These are phyloP conservation scores for Tipula confusa DNA, from an alignment of 2,888 invertebrate species.

Conservation along the genomic window DNA sequence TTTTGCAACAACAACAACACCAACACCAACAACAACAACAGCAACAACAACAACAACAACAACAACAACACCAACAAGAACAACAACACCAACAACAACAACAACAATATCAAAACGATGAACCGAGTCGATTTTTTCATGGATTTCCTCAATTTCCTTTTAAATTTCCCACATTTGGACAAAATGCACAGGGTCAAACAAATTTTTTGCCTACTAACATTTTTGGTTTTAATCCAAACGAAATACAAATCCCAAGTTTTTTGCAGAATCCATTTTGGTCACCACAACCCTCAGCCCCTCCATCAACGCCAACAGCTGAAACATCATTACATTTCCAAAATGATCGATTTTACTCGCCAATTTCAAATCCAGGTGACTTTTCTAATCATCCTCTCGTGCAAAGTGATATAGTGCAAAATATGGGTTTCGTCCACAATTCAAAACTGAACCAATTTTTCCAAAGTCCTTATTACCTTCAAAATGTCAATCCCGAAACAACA, in stretches of 20 bases:
- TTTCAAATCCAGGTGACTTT: neutral
- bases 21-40: neutral
- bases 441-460: conserved; percentile 30
- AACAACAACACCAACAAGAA: neutral
- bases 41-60: neutral
- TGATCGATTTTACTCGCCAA: neutral
- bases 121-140: neutral
- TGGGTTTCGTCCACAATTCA: conserved; percentile 26
- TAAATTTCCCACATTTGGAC: neutral
- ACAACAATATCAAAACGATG: neutral
- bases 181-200: neutral
- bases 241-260: neutral
- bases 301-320: neutral
- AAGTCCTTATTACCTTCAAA: conserved; percentile 30
- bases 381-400: neutral
- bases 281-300: neutral
- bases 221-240: neutral
- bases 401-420: neutral
- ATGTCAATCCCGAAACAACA: neutral
- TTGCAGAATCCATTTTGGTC: neutral
- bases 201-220: neutral
- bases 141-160: neutral
- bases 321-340: neutral
- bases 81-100: no score
- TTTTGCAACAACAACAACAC: neutral